Evolutionary conservation across 2,797 vertebrate genomes (phyloP).

Genomic region (Loris lydekkerianus): DNA sequence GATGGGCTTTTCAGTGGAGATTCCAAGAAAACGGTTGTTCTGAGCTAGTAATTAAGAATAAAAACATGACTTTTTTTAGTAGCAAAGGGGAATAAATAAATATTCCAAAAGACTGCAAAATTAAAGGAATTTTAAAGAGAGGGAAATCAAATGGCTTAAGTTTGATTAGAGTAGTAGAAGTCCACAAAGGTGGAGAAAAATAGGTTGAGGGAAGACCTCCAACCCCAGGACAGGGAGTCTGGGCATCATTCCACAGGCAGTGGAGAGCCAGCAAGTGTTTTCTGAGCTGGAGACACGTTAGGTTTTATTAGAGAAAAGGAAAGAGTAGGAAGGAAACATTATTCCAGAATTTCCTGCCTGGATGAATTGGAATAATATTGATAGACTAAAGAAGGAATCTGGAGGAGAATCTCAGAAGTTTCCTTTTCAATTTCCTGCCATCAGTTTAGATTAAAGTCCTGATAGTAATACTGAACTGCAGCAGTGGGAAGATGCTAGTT

Average conservation of each 20-base stretch:
- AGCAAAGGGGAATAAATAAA: not conserved
- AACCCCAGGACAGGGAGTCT: not conserved
- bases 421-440: not conserved
- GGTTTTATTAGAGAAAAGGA: not conserved
- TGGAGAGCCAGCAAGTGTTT: not conserved
- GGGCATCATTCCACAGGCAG: not conserved
- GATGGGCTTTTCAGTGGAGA: not conserved
- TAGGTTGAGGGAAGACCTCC: not conserved
- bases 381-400: not conserved
- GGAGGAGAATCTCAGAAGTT: not conserved
- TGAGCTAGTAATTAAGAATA: not conserved
- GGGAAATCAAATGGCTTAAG: not conserved
- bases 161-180: not conserved
- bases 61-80: not conserved
- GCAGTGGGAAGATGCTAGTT: not conserved
- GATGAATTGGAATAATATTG: not conserved
- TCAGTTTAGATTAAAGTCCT: not conserved
- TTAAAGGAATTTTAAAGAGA: not conserved
- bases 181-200: not conserved
- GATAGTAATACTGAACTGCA: not conserved
- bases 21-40: not conserved
- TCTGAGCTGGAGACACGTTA: not conserved
- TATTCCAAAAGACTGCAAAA: not conserved
- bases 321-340: not conserved
- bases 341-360: not conserved